These are phyloP conservation scores for Morbakka virulenta DNA, from an alignment of 30 jellyfish, hydroid and myxozoan species.

Conservation along the genomic window DNA sequence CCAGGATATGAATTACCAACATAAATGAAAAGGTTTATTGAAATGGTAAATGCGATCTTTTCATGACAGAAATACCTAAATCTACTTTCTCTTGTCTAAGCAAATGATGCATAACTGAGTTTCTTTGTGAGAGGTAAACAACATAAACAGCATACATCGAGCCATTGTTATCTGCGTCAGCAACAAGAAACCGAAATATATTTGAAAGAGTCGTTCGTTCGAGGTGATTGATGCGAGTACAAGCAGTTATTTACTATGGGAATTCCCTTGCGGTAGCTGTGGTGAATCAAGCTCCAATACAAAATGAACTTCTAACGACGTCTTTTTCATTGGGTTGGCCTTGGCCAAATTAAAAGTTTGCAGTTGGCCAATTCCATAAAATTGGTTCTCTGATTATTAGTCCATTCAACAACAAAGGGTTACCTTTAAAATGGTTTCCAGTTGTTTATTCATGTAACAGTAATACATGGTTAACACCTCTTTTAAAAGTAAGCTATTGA, in stretches of 20 bases:
- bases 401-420: not conserved
- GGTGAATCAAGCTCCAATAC: too few species aligned
- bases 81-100: not conserved
- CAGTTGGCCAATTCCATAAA: too few species aligned
- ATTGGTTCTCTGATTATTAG: too few species aligned
- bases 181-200: not conserved
- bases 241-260: too few species aligned
- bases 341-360: too few species aligned
- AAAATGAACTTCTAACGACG: too few species aligned
- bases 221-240: too few species aligned
- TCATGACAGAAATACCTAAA: not conserved
- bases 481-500: too few species aligned
- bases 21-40: not conserved
- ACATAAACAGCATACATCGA: not conserved
- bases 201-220: not conserved
- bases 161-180: not conserved
- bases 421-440: not conserved
- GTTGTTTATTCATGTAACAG: not conserved
- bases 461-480: not conserved
- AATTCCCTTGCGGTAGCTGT: too few species aligned
- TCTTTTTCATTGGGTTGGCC: too few species aligned
- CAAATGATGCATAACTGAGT: not conserved
- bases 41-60: not conserved
- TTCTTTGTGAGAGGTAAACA: not conserved
- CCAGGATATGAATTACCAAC: not conserved